phyloP scores from a whole-genome alignment of 2,797 vertebrate species.

The Alosa sapidissima region DNA sequence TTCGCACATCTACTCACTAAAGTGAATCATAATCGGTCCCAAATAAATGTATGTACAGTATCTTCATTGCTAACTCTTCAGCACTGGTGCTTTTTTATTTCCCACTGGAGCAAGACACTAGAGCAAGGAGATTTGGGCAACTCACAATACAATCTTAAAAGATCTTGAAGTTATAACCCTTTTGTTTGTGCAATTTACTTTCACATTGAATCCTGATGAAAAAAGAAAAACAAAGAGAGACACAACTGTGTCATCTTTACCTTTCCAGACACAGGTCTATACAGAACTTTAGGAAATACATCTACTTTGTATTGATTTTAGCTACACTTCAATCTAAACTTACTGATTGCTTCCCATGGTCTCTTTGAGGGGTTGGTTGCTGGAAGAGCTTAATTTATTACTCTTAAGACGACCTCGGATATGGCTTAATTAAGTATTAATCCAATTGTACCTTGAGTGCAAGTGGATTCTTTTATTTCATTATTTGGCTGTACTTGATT shows the following conservation, averaged over 20 bases:
- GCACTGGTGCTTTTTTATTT: background rate
- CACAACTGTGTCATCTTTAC: background rate
- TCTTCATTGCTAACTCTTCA: background rate
- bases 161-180: slow-evolving; percentile 1
- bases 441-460: slow-evolving; percentile 44
- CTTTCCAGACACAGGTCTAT: background rate
- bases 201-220: slow-evolving; percentile 42
- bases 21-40: background rate
- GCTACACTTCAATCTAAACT: slow-evolving; percentile 60
- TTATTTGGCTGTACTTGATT: background rate
- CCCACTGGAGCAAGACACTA: background rate
- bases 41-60: background rate
- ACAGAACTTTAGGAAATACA: slow-evolving; percentile 56
- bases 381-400: slow-evolving; percentile 45
- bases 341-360: slow-evolving; percentile 59
- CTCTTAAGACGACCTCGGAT: slow-evolving; percentile 48
- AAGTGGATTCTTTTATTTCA: slow-evolving; percentile 29
- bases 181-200: slow-evolving; percentile 54
- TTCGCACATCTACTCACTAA: background rate
- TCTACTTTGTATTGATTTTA: slow-evolving; percentile 66
- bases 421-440: slow-evolving; percentile 21
- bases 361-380: slow-evolving; percentile 40
- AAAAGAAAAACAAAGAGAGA: slow-evolving; percentile 55
- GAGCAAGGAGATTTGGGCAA: background rate
- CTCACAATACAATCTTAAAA: background rate